Conservation (phyloP, 2,888 invertebrate genomes). For the Dione juno region DNA sequence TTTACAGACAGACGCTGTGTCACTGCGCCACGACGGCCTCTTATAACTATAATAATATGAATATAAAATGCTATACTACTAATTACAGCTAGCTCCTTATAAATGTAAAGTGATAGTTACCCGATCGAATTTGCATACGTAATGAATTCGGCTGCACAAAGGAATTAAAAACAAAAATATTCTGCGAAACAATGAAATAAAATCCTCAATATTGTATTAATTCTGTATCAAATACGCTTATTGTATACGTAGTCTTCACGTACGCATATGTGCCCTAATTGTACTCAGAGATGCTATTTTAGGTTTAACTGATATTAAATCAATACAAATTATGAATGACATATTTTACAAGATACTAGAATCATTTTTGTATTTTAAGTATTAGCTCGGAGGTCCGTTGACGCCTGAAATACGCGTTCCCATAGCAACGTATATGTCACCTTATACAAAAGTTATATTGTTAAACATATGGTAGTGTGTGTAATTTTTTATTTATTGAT, state of each 20-base stretch:
- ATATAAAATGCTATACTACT: not conserved
- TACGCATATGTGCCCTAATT: too few species aligned
- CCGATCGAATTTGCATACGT: slow-evolving; percentile 3
- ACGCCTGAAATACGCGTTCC: too few species aligned
- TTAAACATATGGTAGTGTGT: too few species aligned
- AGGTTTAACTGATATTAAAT: not conserved
- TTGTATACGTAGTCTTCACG: not conserved
- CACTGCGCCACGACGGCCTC: too few species aligned
- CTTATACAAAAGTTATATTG: too few species aligned
- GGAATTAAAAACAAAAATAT: slow-evolving; percentile 4
- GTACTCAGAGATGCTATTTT: not conserved
- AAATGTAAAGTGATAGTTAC: not conserved
- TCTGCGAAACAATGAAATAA: slow-evolving; percentile 5
- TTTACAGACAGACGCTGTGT: too few species aligned
- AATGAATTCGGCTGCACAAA: slow-evolving; percentile 25
- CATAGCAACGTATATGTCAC: too few species aligned
- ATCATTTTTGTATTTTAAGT: not conserved
- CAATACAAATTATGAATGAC: not conserved
- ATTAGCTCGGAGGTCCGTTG: too few species aligned
- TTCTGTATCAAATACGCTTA: not conserved
- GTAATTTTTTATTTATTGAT: too few species aligned
- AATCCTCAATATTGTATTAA: slow-evolving; percentile 9
- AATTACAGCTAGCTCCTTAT: not conserved
- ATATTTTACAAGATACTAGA: not conserved
- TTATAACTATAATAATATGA: not conserved